Evolutionary conservation across 2,888 invertebrate genomes (phyloP), one percentile per base, ranked within the genome.

Genomic region (Diarsia brunnea): DNA sequence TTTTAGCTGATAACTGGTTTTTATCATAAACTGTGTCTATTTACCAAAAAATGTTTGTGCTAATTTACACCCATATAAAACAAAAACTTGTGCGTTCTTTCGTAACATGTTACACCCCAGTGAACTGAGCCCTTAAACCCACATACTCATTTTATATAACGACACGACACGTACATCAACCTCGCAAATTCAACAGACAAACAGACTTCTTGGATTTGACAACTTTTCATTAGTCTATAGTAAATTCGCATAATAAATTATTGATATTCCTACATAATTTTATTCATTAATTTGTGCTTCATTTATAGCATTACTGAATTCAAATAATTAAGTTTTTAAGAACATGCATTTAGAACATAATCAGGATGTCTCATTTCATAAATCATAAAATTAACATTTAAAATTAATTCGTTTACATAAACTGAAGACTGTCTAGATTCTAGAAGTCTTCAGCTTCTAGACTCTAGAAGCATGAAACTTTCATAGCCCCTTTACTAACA

Each of bases 121-220:
- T 71, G 75, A 31, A 51, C 63, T 14, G 38, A 76, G 65, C 63
- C n/a, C 47, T 71, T 63, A 55, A 72, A 73, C 63, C 69, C 66
- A 75, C 55, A 75, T 73, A 78, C 64, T 67, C 65, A 87, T 60
- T 76, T 72, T 79, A 72, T 82, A 78, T 73, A 71, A 81, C 84
- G 81, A 78, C 73, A 86, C 77, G 65, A 87, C 79, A 84, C 72
- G 69, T 74, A 88, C 70, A 85, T 67, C 73, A 66, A 82, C 63
- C 75, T 74, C 69, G 63, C 84, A 79, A 81, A 84, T 74, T 77
- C 75, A 88, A 88, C 89, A 81, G 64, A 81, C 84, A 78, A 55
- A 73, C 72, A 47, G 51, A 70, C 49, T 43, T 67, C 53, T 77
- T 80, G 76, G 73, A 85, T 71, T 87, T 82, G 78, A 85, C 85